Evolutionary conservation across 2,888 invertebrate species (phyloP).

Genomic region (Agriotes lineatus): DNA sequence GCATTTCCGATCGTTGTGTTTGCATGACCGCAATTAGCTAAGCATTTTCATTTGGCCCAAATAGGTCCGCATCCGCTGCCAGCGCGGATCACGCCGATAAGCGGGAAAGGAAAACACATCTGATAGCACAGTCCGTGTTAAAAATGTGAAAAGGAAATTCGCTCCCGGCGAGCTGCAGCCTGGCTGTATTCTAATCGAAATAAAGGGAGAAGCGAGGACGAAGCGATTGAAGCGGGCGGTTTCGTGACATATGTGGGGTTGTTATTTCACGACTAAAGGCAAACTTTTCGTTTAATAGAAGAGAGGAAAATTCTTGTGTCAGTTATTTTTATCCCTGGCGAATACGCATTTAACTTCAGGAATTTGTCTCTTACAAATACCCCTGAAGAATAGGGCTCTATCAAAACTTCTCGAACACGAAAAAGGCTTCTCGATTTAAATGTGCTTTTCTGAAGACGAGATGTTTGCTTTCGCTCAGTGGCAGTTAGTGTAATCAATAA

Average conservation of each 20-base stretch:
- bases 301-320: not conserved
- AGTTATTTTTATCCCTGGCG: not conserved
- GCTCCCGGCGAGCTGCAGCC: not conserved
- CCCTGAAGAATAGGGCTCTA: no score
- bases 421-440: no score
- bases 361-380: not conserved
- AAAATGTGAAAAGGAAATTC: constrained; percentile 4
- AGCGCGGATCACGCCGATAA: no score
- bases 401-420: no score
- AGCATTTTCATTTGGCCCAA: no score
- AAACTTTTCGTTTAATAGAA: not conserved
- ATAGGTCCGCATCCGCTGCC: no score
- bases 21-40: no score
- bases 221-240: not conserved
- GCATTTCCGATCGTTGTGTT: no score
- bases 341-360: not conserved
- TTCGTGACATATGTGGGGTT: constrained; percentile 4
- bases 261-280: not conserved
- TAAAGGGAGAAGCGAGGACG: not conserved
- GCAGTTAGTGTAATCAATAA: no score
- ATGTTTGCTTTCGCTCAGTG: no score
- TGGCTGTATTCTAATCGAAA: constrained; percentile 6
- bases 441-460: no score
- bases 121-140: not conserved
- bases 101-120: not conserved